Base-by-base conservation (phyloP, 2,113 vertebrate genomes). In the Charina bottae region DNA sequence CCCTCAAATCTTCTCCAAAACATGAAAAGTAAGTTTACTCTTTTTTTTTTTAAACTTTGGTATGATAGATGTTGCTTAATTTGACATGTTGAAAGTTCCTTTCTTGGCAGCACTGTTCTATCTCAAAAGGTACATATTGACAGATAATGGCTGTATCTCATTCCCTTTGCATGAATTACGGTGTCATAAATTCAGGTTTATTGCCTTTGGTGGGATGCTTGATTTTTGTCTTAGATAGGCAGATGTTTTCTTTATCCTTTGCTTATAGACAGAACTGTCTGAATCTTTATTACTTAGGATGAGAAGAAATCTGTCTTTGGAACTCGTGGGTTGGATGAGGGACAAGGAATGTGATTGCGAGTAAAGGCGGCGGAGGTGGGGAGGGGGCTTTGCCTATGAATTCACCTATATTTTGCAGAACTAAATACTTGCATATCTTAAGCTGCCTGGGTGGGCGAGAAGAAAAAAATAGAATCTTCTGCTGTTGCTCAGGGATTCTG, bases 21-120 rank as follows among this genome's bases (percentile, higher is more conserved):
- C 91, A 92, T 92, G 91, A 92, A 92, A 92, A 92, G 91, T 92
- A 92, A 92, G 91, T 92, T 64, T 33, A 53, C 33, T 55, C 62
- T 85, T 19, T 46, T 26, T 55, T 85, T 19, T 46, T 26, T 55
- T 3, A 19, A 28, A 33, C 42, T 87, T 58, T 46, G 33, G 62
- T 64, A 87, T 56, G 85, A 90, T 85, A 56, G 53, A 13, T 46
- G 26, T n/a, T 89, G 46, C 37, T 62, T 92, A 89, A 92, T 85
- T 85, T 60, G 91, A 37, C 46, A 37, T 89, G 87, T 92, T 92
- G 24, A 64, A 84, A 64, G 62, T 33, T 24, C 46, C 42, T 84
- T 58, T 19, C 46, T 85, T 89, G 78, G 28, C 87, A 89, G 56
- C 28, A 7, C 72, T 62, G 58, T n/a, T 92, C 46, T 89, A 33